phyloP scores from a whole-genome alignment of 2,113 vertebrate genomes.

The Sylvilagus bachmani region DNA sequence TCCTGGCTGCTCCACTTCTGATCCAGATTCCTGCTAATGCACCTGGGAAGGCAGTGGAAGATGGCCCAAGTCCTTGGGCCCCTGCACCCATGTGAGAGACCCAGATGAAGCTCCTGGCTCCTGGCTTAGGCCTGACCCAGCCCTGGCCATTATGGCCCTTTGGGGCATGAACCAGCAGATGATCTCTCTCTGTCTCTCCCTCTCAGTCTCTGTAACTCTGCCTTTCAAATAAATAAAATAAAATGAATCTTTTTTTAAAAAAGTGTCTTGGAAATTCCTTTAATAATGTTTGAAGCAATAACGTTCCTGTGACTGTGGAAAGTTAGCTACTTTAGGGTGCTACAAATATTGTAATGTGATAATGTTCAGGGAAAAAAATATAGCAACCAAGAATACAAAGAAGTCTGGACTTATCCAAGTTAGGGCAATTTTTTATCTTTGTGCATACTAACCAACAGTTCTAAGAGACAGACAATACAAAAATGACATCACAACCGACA shows the following conservation, averaged over 20 bases:
- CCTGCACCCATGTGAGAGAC: too few species aligned
- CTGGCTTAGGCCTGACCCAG: too few species aligned
- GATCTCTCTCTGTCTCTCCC: too few species aligned
- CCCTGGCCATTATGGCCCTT: too few species aligned
- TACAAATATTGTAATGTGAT: neutral
- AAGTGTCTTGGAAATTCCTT: constrained; percentile 28
- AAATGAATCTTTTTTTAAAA: neutral
- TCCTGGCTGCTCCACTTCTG: too few species aligned
- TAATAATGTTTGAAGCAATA: neutral
- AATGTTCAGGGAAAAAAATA: neutral
- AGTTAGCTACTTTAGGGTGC: neutral
- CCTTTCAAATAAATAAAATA: too few species aligned
- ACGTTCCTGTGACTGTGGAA: neutral
- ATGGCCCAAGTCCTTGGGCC: too few species aligned
- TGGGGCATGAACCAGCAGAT: too few species aligned
- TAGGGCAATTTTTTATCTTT: neutral
- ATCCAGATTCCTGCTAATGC: too few species aligned
- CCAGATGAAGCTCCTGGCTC: too few species aligned
- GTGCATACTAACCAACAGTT: neutral
- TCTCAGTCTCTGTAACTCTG: too few species aligned
- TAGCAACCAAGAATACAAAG: neutral
- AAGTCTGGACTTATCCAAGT: neutral
- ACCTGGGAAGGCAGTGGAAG: too few species aligned
- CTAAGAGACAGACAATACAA: neutral
- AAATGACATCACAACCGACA: neutral